Evolutionary conservation across 2,797 vertebrate species (phyloP).

Genomic region (Cyclura pinguis): DNA sequence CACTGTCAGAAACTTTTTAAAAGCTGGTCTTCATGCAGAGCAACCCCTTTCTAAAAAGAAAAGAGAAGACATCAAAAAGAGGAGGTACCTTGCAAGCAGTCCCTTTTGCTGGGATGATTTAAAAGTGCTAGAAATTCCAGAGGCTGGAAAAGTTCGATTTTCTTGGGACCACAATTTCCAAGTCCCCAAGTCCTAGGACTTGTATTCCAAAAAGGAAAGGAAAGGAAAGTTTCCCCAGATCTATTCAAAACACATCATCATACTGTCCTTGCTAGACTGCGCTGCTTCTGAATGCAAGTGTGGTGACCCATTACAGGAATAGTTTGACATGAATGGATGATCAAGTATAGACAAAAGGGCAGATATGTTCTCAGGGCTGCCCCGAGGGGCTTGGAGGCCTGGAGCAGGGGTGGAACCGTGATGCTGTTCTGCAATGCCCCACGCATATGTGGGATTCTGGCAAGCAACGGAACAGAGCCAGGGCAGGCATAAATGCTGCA

Average conservation of each 20-base stretch:
- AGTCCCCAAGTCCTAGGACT: too few relatives aligned
- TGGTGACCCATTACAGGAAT: too few relatives aligned
- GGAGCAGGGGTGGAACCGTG: neutral
- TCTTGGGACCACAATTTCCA: too few relatives aligned
- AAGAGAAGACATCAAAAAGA: neutral
- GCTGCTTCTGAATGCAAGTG: neutral
- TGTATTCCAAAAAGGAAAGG: too few relatives aligned
- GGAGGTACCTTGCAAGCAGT: neutral
- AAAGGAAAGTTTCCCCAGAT: too few relatives aligned
- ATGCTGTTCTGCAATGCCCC: neutral
- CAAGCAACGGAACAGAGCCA: neutral
- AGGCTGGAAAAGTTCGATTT: too few relatives aligned
- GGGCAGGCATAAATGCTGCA: neutral
- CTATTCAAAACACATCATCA: too few relatives aligned
- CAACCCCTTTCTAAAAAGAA: neutral
- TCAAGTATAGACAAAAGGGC: neutral
- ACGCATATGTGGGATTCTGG: neutral
- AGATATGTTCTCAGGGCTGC: neutral
- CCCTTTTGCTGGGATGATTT: neutral
- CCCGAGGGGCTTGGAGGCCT: neutral
- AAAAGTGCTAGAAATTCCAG: neutral
- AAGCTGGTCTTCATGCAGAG: neutral
- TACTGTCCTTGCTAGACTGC: neutral
- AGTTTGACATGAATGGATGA: too few relatives aligned
- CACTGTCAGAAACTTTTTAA: neutral